Base-by-base conservation (phyloP, 2,888 invertebrate species). In the Luffia ferchaultella region DNA sequence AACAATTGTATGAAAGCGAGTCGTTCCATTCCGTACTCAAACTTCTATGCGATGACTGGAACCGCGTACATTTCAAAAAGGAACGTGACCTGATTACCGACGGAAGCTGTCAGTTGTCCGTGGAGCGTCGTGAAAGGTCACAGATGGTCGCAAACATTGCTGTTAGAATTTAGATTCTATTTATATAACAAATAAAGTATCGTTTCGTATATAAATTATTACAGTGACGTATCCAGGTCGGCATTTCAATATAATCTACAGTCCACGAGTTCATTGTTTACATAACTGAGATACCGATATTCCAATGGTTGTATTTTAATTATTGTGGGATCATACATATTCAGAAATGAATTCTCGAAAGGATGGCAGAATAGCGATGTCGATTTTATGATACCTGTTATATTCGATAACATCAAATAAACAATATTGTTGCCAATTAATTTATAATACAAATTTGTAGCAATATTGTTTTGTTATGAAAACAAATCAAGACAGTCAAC, bases 31-130 rank as follows among this genome's bases (percentile, higher is more conserved):
- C n/a, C n/a, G n/a, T n/a, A n/a, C n/a, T n/a, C n/a, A n/a, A n/a
- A n/a, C n/a, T n/a, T n/a, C n/a, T n/a, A n/a, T n/a, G n/a, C 30
- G 30, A 30, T 30, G 30, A 30, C 30, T 7, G 12, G 3, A 30
- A 30, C 12, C 30, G 30, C 12, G 30, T 30, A 30, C 30, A 30
- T 30, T 30, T 30, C 30, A 3, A 47, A 77, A 79, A 76, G 71
- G 76, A 77, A 77, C 82, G 80, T 79, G 82, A 76, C 79, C 80
- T 73, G 82, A 74, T 77, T 82, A 76, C 76, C 68, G 73, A 77
- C 76, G 73, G 77, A 76, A 76, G 69, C 76, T 73, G 76, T 73
- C 75, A 72, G 70, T 58, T 18, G 17, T 15, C 7, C 41, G 30
- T n/a, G n/a, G n/a, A n/a, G n/a, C n/a, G n/a, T n/a, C n/a, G n/a